Base-by-base conservation (phyloP, 2,888 invertebrate genomes). In the Prenolepis imparis region DNA sequence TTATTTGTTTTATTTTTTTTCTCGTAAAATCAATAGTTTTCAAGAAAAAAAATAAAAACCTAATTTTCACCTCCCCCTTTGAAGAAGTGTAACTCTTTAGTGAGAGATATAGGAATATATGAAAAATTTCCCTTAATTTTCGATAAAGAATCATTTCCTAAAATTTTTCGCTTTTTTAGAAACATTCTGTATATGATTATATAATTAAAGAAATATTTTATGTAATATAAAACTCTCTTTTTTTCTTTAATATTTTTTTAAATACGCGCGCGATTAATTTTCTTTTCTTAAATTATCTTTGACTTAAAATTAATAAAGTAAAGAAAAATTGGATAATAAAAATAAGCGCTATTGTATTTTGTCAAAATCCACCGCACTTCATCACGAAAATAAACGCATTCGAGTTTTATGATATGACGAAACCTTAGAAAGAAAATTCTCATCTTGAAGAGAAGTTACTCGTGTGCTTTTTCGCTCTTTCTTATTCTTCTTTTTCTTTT, bases 161-260 rank as follows among this genome's bases (percentile, higher is more conserved):
- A 28, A 28, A 28, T 28, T 28, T 1, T 28, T 28, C 3, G 28
- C 28, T 28, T 28, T 2, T 28, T 28, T 28, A 28, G 28, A 28
- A 28, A 28, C 28, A 28, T 3, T 3, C 28, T 1, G 28, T 28
- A n/a, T 32, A 15, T 48, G 5, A 39, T 21, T 36, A 15, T 32
- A 15, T 36, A 86, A 85, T 84, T 86, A 73, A 67, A 72, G 59
- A 78, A 86, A 83, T 73, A 86, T 81, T 74, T 83, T 83, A 70
- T 81, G 39, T 78, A n/a, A 64, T 57, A 61, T 64, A 36, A 28
- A 28, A 15, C 28, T 39, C 18, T 59, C 67, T 77, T 66, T 57
- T 18, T n/a, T 18, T 39, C n/a, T 52, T n/a, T 57, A n/a, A 5
- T 28, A 57, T 41, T 41, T 57, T 15, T 21, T 4, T n/a, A 28